phyloP scores from a whole-genome alignment of 2,888 invertebrate species.

The Acholoe squamosa region DNA sequence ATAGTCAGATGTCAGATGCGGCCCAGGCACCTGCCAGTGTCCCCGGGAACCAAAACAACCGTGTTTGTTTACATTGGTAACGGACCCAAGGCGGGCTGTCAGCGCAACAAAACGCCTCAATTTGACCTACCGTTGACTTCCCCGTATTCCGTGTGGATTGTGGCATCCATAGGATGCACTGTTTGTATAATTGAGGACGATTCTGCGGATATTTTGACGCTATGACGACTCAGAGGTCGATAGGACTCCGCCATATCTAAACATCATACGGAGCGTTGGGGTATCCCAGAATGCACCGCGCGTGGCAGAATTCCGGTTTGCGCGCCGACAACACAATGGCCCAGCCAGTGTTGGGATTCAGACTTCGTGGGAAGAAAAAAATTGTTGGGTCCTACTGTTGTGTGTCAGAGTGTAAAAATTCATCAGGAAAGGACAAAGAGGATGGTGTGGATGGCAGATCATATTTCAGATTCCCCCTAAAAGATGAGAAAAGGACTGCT shows the following conservation, averaged over 20 bases:
- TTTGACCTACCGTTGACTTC: slow-evolving; percentile 33
- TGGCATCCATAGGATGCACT: slow-evolving; percentile 52
- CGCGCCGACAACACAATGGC: too few relatives aligned
- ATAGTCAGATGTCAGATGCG: neutral
- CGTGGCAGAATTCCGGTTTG: too few relatives aligned
- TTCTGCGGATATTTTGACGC: slow-evolving; percentile 34
- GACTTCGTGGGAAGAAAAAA: too few relatives aligned
- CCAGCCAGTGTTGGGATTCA: too few relatives aligned
- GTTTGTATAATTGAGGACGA: slow-evolving; percentile 14
- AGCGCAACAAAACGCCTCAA: neutral
- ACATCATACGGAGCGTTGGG: too few relatives aligned
- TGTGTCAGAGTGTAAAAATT: too few relatives aligned
- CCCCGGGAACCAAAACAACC: neutral
- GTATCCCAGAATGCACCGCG: too few relatives aligned
- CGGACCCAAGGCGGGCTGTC: neutral
- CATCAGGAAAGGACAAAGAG: too few relatives aligned
- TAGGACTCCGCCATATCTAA: slow-evolving; percentile 53
- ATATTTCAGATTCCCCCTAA: too few relatives aligned
- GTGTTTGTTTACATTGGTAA: slow-evolving; percentile 60
- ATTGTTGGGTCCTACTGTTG: too few relatives aligned
- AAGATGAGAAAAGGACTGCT: too few relatives aligned
- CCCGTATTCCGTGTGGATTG: slow-evolving; percentile 56
- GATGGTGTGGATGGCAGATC: too few relatives aligned
- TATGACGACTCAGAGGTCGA: slow-evolving; percentile 60
- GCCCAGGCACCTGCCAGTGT: slow-evolving; percentile 10